phyloP scores from a whole-genome alignment of 1,140 invertebrate species.

The Cyrtorhinus lividipennis region DNA sequence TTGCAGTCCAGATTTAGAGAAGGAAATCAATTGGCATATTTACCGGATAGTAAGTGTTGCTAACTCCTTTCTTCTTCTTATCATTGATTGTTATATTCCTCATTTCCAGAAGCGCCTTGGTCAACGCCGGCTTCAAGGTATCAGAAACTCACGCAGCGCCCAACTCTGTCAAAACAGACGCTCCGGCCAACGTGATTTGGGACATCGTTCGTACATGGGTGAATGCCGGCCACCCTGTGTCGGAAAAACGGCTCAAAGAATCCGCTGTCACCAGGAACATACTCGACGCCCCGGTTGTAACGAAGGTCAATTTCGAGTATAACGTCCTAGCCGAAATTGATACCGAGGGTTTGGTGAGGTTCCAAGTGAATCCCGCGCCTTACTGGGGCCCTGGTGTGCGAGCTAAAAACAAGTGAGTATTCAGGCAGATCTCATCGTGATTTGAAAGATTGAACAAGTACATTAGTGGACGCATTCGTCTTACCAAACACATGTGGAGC shows the following conservation, averaged over 20 bases:
- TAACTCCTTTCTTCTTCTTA: too few species aligned
- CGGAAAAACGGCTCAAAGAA: conserved; percentile 27
- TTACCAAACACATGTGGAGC: too few species aligned
- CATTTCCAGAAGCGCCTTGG: conserved; percentile 79
- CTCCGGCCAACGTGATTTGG: conserved; percentile 77
- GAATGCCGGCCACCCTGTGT: conserved; percentile 38
- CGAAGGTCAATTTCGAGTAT: not conserved
- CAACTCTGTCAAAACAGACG: conserved; percentile 86
- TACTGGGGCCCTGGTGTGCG: conserved; percentile 80
- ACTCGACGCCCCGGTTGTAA: not conserved
- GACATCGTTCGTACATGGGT: conserved; percentile 71
- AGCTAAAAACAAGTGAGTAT: conserved; percentile 49
- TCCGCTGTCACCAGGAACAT: not conserved
- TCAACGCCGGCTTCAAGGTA: conserved; percentile 85
- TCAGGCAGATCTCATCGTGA: too few species aligned
- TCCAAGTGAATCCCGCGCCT: conserved; percentile 70
- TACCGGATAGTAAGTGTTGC: too few species aligned
- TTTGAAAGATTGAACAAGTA: too few species aligned
- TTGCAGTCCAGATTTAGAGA: too few species aligned
- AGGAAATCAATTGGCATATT: too few species aligned
- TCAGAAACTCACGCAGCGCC: conserved; percentile 82
- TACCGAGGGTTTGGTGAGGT: conserved; percentile 47
- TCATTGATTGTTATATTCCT: too few species aligned
- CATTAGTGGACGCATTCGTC: too few species aligned
- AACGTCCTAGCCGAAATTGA: not conserved